Percentiles rank a stretch among this genome's conserved stretches.
phyloP scores from a whole-genome alignment of 2,888 invertebrate genomes.

The Agrotis segetum region DNA sequence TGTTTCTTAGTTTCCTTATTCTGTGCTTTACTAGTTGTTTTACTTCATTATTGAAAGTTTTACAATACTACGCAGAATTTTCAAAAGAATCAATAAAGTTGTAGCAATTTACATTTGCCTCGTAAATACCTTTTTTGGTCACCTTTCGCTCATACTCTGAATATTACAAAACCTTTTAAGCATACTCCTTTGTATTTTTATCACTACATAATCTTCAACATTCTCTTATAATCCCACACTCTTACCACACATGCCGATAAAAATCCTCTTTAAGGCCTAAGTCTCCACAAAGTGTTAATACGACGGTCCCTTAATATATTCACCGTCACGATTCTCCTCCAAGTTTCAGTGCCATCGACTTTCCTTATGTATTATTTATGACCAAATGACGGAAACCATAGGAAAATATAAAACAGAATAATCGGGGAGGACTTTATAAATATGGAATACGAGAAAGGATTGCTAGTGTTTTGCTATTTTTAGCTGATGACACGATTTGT shows the following conservation, averaged over 20 bases:
- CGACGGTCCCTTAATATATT: conserved; percentile 59
- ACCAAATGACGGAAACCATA: conserved; percentile 21
- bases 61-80: too few relatives aligned
- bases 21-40: too few relatives aligned
- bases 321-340: conserved; percentile 58
- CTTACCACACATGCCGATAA: conserved; percentile 20
- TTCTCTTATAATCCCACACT: too few relatives aligned
- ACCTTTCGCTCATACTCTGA: too few relatives aligned
- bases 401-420: conserved; percentile 32
- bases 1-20: too few relatives aligned
- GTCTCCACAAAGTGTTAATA: conserved; percentile 32
- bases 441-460: conserved; percentile 12
- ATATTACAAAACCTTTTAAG: too few relatives aligned
- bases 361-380: conserved; percentile 58
- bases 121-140: too few relatives aligned
- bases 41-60: too few relatives aligned
- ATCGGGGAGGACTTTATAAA: conserved; percentile 35
- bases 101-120: too few relatives aligned
- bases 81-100: too few relatives aligned
- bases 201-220: too few relatives aligned
- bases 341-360: conserved; percentile 42
- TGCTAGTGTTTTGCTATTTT: not conserved
- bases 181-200: too few relatives aligned
- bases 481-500: not conserved
- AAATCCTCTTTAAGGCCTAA: conserved; percentile 12